phyloP scores from a whole-genome alignment of 2,888 invertebrate species.

The Antheraea yamamai region DNA sequence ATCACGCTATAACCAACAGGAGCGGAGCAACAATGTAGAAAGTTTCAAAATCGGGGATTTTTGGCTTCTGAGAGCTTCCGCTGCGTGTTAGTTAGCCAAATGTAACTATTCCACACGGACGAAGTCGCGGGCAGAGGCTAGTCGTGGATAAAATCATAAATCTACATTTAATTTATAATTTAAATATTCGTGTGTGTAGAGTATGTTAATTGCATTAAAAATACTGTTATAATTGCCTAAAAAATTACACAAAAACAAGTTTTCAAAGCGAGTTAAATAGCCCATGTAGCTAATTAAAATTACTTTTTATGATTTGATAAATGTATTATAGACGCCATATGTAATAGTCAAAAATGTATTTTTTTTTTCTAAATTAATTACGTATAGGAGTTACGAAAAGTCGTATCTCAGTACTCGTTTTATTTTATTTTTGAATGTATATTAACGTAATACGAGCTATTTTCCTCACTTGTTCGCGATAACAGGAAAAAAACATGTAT shows the following conservation, averaged over 20 bases:
- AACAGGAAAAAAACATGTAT: not conserved
- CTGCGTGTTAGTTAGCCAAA: no score
- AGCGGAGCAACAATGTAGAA: no score
- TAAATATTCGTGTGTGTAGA: not conserved
- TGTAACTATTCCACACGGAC: no score
- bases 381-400: not conserved
- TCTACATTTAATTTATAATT: not conserved
- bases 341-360: not conserved
- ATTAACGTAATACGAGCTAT: not conserved
- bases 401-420: not conserved
- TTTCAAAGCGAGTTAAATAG: not conserved
- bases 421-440: not conserved
- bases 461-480: not conserved
- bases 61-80: no score
- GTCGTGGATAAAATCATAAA: not conserved
- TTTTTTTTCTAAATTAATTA: not conserved
- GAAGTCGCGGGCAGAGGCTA: no score
- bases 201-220: not conserved
- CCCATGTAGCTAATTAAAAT: slow-evolving; percentile 7
- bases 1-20: no score
- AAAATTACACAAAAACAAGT: slow-evolving; percentile 3
- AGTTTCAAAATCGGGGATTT: no score
- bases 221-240: slow-evolving; percentile 3
- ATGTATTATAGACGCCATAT: not conserved
- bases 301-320: not conserved